Evolutionary conservation across 2,888 invertebrate species (phyloP), one percentile per base, ranked within the genome.

Genomic region (Chrysina gloriosa): DNA sequence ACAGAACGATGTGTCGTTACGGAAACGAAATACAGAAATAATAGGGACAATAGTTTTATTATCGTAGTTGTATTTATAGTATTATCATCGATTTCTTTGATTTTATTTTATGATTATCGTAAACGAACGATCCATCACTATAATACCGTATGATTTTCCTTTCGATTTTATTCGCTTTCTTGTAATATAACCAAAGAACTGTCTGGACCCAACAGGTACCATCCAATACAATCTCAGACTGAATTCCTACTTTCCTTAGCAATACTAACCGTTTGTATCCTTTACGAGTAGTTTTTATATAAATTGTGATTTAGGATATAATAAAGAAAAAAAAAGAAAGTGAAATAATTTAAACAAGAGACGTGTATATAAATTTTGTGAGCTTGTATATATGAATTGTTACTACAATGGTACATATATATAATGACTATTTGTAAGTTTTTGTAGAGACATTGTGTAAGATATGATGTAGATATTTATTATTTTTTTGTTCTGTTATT

Each of bases 171-270:
- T 54, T 52, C 58, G 58, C 58, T 50, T 42, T 66, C 61, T 69
- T 65, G 69, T 66, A 66, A 50, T 66, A 66, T 73, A 74, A 76
- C 76, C 76, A 76, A 76, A 76, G 76, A 76, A 75, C 73, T 74
- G 72, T 73, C 71, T 73, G 71, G 67, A 67, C 61, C 70, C 48
- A 73, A 64, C 50, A 65, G 69, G 72, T 70, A 56, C 67, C 47
- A 72, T 71, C 73, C 73, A 73, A 75, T 74, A 72, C 73, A 76
- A 74, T 75, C 75, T 77, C 75, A 76, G 79, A 78, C 79, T 79
- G 79, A 79, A 76, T 74, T 76, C 77, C 76, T 79, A 75, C 70
- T 76, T 74, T 76, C 74, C 75, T 74, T 75, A 78, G 79, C 78
- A 79, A 79, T 79, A 79, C 76, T 73, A 70, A 70, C 66, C 58